These are phyloP conservation scores for Scarus forsteni DNA, from an alignment of 2,797 vertebrate species.

Conservation along the genomic window DNA sequence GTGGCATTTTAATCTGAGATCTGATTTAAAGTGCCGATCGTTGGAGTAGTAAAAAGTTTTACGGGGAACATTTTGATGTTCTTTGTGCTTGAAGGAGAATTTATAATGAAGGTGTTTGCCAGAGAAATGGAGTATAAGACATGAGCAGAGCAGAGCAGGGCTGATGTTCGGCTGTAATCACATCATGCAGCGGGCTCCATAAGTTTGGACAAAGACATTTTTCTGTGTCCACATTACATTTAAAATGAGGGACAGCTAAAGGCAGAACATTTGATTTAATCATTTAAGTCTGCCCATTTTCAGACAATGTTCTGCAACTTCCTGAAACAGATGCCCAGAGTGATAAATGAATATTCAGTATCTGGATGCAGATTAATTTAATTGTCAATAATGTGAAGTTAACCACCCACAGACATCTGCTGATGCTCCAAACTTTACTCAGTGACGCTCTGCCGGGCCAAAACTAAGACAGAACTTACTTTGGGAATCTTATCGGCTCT, in stretches of 20 bases:
- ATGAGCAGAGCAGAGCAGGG: slow-evolving; percentile 22
- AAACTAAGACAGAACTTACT: neutral
- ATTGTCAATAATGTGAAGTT: neutral
- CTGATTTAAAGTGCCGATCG: slow-evolving; percentile 35
- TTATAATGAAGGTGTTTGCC: slow-evolving; percentile 30
- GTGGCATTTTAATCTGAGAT: slow-evolving; percentile 52
- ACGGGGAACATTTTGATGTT: slow-evolving; percentile 24
- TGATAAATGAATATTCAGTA: neutral
- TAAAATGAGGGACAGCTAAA: neutral
- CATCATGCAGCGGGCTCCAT: slow-evolving; percentile 11
- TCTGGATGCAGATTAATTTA: neutral
- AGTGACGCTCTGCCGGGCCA: neutral
- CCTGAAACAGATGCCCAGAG: neutral
- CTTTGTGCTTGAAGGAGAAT: slow-evolving; percentile 28
- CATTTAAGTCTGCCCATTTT: too few relatives aligned
- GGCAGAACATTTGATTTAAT: too few relatives aligned
- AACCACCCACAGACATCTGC: neutral
- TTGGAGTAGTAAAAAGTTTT: slow-evolving; percentile 40
- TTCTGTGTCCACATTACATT: neutral
- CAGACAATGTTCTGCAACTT: too few relatives aligned
- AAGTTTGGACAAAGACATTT: slow-evolving; percentile 15
- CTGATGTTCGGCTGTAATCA: slow-evolving; percentile 10
- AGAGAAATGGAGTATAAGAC: slow-evolving; percentile 40
- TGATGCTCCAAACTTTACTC: neutral
- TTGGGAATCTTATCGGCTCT: neutral